phyloP scores from a whole-genome alignment of 2,888 invertebrate genomes.

The Muscina levida region DNA sequence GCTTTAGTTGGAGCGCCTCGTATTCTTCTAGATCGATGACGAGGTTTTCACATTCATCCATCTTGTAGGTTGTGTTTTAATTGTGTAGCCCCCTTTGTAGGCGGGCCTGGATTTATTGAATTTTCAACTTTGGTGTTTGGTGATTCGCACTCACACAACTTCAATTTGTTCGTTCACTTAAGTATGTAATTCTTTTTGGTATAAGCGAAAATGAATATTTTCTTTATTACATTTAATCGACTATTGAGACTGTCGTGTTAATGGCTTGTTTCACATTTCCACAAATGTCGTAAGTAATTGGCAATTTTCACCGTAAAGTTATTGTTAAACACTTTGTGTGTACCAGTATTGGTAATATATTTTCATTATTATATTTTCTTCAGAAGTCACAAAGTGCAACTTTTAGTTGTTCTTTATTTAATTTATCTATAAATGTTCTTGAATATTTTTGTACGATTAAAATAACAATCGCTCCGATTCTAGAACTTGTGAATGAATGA shows the following conservation, averaged over 20 bases:
- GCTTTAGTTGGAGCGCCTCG: slow-evolving; percentile 71
- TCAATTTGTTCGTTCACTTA: too few relatives aligned
- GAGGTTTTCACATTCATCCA: slow-evolving; percentile 81
- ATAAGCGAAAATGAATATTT: too few relatives aligned
- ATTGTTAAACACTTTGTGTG: not conserved
- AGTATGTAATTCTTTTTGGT: too few relatives aligned
- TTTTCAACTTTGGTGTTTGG: slow-evolving; percentile 67
- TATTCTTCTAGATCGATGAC: slow-evolving; percentile 78
- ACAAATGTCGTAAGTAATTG: too few relatives aligned
- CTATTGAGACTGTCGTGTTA: too few relatives aligned
- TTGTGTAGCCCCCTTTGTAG: slow-evolving; percentile 73
- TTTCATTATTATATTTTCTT: too few relatives aligned
- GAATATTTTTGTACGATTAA: not conserved
- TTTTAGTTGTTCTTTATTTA: too few relatives aligned
- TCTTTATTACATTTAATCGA: too few relatives aligned
- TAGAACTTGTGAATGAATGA: slow-evolving; percentile 67
- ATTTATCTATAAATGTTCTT: slow-evolving; percentile 27
- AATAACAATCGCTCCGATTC: slow-evolving; percentile 50
- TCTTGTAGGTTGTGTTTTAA: slow-evolving; percentile 75
- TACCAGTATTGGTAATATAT: too few relatives aligned
- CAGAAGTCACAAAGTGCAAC: not conserved
- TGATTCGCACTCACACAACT: slow-evolving; percentile 43
- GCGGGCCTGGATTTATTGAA: slow-evolving; percentile 71
- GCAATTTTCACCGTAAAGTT: slow-evolving; percentile 18
- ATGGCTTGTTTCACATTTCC: too few relatives aligned